These are phyloP conservation scores for Spinibarbus caldwelli DNA, from an alignment of 2,797 vertebrate species.

Conservation along the genomic window DNA sequence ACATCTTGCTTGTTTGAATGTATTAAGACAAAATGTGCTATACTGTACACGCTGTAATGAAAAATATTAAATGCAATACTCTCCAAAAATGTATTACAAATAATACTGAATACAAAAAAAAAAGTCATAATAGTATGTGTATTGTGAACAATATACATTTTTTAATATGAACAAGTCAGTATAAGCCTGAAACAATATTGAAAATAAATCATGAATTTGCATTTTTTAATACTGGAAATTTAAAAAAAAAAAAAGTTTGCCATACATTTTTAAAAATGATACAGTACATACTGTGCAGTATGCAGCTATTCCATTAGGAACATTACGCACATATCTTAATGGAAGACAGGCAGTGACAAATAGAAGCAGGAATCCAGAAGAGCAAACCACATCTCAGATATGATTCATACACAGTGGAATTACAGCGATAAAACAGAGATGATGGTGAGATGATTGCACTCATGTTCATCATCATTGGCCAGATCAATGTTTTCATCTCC, in stretches of 20 bases:
- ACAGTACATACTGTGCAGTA: not conserved
- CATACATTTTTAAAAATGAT: too few relatives aligned
- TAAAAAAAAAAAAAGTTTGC: too few relatives aligned
- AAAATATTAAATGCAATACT: too few relatives aligned
- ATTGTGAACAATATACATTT: not conserved
- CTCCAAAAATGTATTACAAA: too few relatives aligned
- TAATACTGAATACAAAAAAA: too few relatives aligned
- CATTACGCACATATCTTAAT: slow-evolving; percentile 13
- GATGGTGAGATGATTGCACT: not conserved
- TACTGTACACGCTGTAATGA: not conserved
- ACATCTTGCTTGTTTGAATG: not conserved
- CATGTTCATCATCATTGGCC: not conserved
- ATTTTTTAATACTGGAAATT: not conserved
- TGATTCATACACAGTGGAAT: slow-evolving; percentile 22
- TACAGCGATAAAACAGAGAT: not conserved
- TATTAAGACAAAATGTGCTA: not conserved
- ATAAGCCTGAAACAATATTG: not conserved
- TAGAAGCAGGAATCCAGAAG: slow-evolving; percentile 12
- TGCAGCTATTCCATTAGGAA: not conserved
- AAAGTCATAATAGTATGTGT: too few relatives aligned
- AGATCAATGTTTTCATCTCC: slow-evolving; percentile 16
- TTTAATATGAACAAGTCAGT: not conserved
- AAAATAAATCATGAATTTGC: not conserved
- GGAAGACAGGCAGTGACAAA: slow-evolving; percentile 25
- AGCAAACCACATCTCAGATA: slow-evolving; percentile 4